A percentile compares a stretch with the other conserved stretches of the same genome.
Evolutionary conservation across 2,888 invertebrate species (phyloP).

Genomic region (Drosophila mulleri): DNA sequence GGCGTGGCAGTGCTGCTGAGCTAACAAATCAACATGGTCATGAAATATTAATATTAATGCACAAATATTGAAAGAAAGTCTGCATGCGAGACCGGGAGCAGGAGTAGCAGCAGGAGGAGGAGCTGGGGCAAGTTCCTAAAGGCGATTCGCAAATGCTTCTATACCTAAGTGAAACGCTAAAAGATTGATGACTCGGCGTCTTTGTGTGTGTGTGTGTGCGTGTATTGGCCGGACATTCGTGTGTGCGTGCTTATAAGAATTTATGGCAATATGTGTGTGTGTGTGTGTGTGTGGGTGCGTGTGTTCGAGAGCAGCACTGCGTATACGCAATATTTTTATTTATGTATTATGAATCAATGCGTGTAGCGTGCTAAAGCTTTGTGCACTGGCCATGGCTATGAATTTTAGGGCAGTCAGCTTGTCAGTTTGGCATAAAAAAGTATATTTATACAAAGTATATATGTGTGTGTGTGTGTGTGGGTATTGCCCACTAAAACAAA

Average conservation of each 20-base stretch:
- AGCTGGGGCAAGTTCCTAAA: constrained; percentile 24
- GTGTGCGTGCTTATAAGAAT: constrained; percentile 70
- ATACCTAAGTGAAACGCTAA: constrained; percentile 76
- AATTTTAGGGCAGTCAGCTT: constrained; percentile 23
- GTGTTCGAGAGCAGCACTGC: constrained; percentile 51
- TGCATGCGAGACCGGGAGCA: constrained; percentile 4
- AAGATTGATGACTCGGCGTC: constrained; percentile 75
- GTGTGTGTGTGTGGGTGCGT: constrained; percentile 5
- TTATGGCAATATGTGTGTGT: constrained; percentile 63
- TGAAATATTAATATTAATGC: constrained; percentile 80
- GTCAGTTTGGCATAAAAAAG: constrained; percentile 50
- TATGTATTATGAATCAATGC: constrained; percentile 81
- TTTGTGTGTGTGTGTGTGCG: constrained; percentile 38
- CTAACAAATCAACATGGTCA: constrained; percentile 72
- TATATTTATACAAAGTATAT: constrained; percentile 25
- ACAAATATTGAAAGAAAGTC: constrained; percentile 68
- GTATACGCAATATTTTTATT: constrained; percentile 80
- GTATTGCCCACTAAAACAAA: constrained; percentile 71
- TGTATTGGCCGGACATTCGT: constrained; percentile 35
- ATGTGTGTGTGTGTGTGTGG: too few species aligned
- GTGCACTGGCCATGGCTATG: constrained; percentile 14
- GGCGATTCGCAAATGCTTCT: constrained; percentile 49
- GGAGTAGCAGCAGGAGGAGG: not conserved
- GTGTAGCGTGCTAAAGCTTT: constrained; percentile 42
- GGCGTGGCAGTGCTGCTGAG: constrained; percentile 23